Base-by-base conservation (phyloP, 2,113 vertebrate species). In the Clarias gariepinus region DNA sequence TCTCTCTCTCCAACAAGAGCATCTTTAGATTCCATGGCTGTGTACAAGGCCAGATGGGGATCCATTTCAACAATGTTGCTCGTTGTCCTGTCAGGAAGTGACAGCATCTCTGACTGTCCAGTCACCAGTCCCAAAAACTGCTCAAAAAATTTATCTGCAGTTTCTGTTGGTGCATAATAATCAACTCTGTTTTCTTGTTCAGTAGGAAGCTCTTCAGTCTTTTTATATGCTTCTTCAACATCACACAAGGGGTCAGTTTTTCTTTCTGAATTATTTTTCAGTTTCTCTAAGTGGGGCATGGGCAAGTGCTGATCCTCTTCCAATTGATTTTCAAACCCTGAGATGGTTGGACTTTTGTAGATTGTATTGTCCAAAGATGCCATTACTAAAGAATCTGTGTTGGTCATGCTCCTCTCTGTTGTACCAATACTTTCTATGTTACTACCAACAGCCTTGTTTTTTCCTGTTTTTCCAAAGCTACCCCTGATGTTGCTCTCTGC, bases 131-230 rank as follows among this genome's bases (percentile, higher is more conserved):
- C 57, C 30, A 87, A 41, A 74, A 85, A 66, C 23, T 28, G 11
- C 53, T 88, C 60, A 33, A 53, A 58, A 61, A 55, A 74, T 28
- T 52, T 47, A 66, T 89, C 86, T n/a, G 33, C 81, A 11, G 55
- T 90, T 83, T 83, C 77, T 77, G 57, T 61, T 83, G 76, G 30
- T 41, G n/a, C 19, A 77, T 25, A 79, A 69, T 80, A 61, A 21
- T 81, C 30, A 25, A 33, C 63, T 71, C 81, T 36, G 3, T 82
- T 53, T 79, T 81, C 71, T 30, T 76, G 2, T 57, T 66, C 71
- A 19, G 4, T 15, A 30, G 30, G 19, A 5, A 41, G 15, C 21
- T 61, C 57, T 41, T 81, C 21, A 25, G 57, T 41, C 18, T 41
- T 19, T 4, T 81, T 61, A 61, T 36, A 25, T 10, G 6, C 57